phyloP scores from a whole-genome alignment of 2,113 vertebrate species.

The Peromyscus maniculatus region DNA sequence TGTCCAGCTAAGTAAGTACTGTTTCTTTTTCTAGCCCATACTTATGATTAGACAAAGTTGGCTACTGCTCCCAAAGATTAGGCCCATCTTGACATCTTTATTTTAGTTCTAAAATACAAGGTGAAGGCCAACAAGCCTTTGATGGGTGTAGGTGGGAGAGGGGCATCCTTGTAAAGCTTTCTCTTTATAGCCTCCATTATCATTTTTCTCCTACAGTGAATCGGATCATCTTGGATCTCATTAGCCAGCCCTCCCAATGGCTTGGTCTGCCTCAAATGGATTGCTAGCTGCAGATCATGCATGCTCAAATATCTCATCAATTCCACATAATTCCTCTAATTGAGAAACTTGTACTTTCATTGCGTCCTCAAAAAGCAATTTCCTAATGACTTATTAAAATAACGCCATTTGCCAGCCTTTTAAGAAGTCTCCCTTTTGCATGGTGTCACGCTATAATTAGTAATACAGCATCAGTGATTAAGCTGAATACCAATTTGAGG shows the following conservation, averaged over 20 bases:
- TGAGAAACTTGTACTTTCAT: conserved; percentile 81
- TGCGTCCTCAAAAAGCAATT: conserved; percentile 80
- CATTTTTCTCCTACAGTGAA: conserved; percentile 65
- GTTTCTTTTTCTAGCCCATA: neutral
- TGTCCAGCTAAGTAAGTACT: neutral
- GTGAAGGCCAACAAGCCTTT: conserved; percentile 18
- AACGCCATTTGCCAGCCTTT: conserved; percentile 79
- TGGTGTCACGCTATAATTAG: conserved; percentile 79
- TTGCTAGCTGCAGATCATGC: conserved; percentile 71
- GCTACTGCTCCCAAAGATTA: conserved; percentile 4
- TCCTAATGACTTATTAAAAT: conserved; percentile 83
- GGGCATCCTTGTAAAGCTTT: neutral
- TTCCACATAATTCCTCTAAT: conserved; percentile 81
- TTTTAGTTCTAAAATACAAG: conserved; percentile 45
- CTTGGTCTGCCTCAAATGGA: conserved; percentile 61
- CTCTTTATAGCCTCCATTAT: conserved; percentile 46
- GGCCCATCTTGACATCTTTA: conserved; percentile 25
- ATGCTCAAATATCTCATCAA: conserved; percentile 80
- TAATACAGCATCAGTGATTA: conserved; percentile 70
- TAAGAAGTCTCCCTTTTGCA: conserved; percentile 78
- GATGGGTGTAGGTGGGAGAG: neutral
- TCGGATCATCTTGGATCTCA: conserved; percentile 69
- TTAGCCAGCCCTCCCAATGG: conserved; percentile 75
- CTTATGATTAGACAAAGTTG: neutral
- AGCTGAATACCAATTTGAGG: conserved; percentile 75